phyloP scores from a whole-genome alignment of 2,797 vertebrate genomes.

The Salmo trutta region DNA sequence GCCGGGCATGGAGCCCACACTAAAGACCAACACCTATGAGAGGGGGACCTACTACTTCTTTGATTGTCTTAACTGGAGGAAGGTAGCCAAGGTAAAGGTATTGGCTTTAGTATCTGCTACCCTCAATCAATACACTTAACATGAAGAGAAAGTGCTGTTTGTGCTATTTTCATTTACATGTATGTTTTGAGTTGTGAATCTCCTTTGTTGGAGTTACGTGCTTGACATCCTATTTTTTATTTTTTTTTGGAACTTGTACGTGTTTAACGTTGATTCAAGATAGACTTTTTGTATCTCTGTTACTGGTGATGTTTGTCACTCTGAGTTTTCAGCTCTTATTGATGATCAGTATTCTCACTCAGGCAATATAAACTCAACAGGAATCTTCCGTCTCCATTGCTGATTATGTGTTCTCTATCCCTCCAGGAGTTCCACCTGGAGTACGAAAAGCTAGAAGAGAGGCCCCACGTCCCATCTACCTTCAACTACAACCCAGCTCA shows the following conservation, averaged over 20 bases:
- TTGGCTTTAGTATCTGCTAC: conserved; percentile 31
- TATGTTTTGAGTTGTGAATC: not conserved
- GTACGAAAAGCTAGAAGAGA: conserved; percentile 99
- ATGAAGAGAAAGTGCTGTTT: not conserved
- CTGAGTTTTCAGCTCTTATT: no score
- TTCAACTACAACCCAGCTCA: conserved; percentile 99
- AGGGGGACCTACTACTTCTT: conserved; percentile 99
- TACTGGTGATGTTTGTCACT: no score
- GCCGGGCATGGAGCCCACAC: conserved; percentile 97
- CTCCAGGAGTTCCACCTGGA: conserved; percentile 96
- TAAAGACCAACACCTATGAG: conserved; percentile 99
- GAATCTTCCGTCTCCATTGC: not conserved
- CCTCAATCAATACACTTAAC: conserved; percentile 22
- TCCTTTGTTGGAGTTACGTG: not conserved
- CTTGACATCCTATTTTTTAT: not conserved
- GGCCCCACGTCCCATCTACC: conserved; percentile 98
- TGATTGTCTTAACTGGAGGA: conserved; percentile 99
- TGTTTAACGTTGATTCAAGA: no score
- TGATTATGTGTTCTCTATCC: conserved; percentile 14
- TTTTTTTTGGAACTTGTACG: no score
- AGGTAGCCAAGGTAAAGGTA: conserved; percentile 93
- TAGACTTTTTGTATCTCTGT: no score
- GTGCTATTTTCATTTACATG: not conserved
- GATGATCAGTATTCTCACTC: not conserved
- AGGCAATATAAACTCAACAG: not conserved